phyloP scores from a whole-genome alignment of 2,113 vertebrate species.

The Gasterosteus nipponicus region DNA sequence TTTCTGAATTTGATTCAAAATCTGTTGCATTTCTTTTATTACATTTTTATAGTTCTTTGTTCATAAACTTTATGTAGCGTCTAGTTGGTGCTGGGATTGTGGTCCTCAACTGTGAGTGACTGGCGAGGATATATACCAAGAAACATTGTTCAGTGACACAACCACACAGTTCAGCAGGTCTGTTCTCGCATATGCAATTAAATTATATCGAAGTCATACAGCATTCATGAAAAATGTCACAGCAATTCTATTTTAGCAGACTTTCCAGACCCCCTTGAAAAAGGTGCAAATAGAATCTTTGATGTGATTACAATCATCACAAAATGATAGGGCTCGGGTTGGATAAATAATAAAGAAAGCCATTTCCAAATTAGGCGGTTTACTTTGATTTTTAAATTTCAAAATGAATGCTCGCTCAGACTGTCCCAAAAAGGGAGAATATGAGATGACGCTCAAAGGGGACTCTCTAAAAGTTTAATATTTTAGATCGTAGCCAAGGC shows the following conservation, averaged over 20 bases:
- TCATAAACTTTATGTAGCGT: neutral
- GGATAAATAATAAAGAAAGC: neutral
- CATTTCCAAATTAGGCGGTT: conserved; percentile 12
- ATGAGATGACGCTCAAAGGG: neutral
- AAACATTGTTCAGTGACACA: neutral
- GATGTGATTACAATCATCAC: conserved; percentile 23
- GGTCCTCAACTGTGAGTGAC: neutral
- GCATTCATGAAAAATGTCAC: conserved; percentile 26
- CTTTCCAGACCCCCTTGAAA: conserved; percentile 23
- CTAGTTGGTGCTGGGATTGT: neutral
- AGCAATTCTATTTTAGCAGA: conserved; percentile 33
- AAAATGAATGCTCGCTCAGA: neutral
- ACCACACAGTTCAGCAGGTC: neutral
- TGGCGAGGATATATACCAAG: neutral
- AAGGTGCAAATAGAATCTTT: conserved; percentile 17
- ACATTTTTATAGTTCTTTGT: neutral
- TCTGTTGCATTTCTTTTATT: neutral
- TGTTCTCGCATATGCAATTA: conserved; percentile 11
- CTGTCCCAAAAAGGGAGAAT: neutral
- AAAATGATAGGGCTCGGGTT: conserved; percentile 15
- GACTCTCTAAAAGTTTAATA: neutral
- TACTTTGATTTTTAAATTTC: conserved; percentile 7
- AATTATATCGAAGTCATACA: conserved; percentile 21
- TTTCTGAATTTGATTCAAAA: neutral
- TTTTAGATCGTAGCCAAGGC: conserved; percentile 21